Evolutionary conservation across 1,140 invertebrate species (phyloP).

Genomic region (Tetraneura akinire): DNA sequence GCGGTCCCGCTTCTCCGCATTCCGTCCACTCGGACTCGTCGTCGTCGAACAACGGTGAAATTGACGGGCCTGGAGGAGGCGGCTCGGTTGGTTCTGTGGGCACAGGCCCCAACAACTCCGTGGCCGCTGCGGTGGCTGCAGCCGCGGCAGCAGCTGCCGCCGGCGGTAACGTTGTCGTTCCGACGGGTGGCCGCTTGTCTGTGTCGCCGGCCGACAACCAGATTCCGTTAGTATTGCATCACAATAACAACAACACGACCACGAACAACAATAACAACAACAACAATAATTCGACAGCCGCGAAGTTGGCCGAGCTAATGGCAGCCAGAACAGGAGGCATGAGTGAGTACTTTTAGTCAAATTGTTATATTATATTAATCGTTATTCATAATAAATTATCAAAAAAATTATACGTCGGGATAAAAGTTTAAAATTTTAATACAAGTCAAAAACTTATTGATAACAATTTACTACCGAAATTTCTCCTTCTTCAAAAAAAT

Average conservation of each 20-base stretch:
- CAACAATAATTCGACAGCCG: conserved; percentile 64
- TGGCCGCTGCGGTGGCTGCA: conserved; percentile 68
- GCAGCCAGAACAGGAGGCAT: conserved; percentile 56
- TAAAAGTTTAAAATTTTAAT: too few relatives aligned
- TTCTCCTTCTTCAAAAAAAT: too few relatives aligned
- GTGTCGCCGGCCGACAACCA: conserved; percentile 75
- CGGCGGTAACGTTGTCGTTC: conserved; percentile 62
- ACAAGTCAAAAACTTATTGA: too few relatives aligned
- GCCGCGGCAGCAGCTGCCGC: conserved; percentile 64
- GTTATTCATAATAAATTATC: too few relatives aligned
- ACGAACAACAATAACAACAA: conserved; percentile 68
- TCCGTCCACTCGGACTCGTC: conserved; percentile 80
- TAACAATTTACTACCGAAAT: too few relatives aligned
- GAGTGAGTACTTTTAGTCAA: conserved; percentile 23
- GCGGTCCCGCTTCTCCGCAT: conserved; percentile 67
- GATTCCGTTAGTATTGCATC: conserved; percentile 53
- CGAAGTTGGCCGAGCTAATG: conserved; percentile 57
- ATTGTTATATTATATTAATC: too few relatives aligned
- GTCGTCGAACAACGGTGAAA: conserved; percentile 52
- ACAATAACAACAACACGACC: conserved; percentile 72
- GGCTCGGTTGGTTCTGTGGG: conserved; percentile 34
- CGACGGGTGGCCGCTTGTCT: conserved; percentile 66
- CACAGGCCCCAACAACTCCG: conserved; percentile 53
- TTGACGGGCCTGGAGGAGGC: conserved; percentile 4
- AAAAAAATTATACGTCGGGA: too few relatives aligned